Base-by-base conservation (phyloP, 2,888 invertebrate genomes). In the Lacanobia wlatinum region DNA sequence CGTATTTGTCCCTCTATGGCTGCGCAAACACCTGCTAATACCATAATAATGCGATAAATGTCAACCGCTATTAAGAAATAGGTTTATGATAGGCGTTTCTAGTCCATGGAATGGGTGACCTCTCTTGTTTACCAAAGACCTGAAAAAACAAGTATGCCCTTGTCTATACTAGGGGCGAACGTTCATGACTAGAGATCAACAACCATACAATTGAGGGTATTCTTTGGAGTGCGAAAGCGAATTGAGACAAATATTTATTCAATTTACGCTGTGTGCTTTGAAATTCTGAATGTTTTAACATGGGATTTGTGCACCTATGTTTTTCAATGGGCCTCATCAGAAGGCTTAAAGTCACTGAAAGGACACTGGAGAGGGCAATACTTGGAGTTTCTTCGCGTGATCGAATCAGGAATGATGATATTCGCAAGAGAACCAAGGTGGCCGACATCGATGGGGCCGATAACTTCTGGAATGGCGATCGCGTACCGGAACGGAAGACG, bases 1-100 rank as follows among this genome's bases (percentile, higher is more conserved):
- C 80, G 52, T 63, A 21, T 74, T 66, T 59, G 52, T 23, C 50
- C 12, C n/a, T 63, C 8, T 73, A 78, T 46, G 73, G 79, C 79
- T 78, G 65, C 68, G 2, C 50, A n/a, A 55, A 7, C 52, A 69
- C 23, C 56, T 50, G 18, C 21, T 56, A 34, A 58, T 64, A 43
- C 38, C 28, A 65, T 71, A 53, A 34, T 71, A 71, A 61, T 10
- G 61, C 71, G 43, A 71, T 71, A 62, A 77, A 66, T 53, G 61
- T 61, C 61, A 40, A 62, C 50, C 50, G 43, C 46, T 50, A 50
- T 56, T 10, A n/a, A 50, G 55, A 50, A 28, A 64, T 69, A 76
- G 52, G 52, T 64, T 76, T 64, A 76, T 21, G 63, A 70, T 46
- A n/a, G 38, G 50, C 14, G 38, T 55, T 64, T 70, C 50, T 68